Conservation (phyloP, 1,140 invertebrate genomes). For the Cardiocondyla obscurior region DNA sequence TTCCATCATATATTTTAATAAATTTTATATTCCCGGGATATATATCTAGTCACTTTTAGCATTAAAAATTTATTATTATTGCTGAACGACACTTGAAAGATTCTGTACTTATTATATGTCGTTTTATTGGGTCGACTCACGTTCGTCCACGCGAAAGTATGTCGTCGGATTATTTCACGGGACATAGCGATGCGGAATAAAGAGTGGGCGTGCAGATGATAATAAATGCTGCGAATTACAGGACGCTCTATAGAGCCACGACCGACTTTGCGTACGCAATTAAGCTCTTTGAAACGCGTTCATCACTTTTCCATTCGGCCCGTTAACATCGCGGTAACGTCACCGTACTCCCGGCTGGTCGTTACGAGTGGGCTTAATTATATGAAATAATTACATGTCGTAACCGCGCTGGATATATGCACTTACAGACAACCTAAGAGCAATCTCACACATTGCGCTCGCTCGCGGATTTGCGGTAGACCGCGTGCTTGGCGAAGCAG, state of each 20-base stretch:
- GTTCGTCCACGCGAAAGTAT: background rate
- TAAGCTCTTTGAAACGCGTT: background rate
- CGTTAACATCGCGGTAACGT: constrained; percentile 3
- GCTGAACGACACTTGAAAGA: background rate
- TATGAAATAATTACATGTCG: constrained; percentile 70
- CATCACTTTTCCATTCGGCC: constrained; percentile 27
- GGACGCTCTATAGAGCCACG: background rate
- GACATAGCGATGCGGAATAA: background rate
- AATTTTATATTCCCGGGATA: background rate
- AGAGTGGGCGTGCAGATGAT: background rate
- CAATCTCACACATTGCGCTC: constrained; percentile 59
- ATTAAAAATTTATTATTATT: background rate
- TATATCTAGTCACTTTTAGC: background rate
- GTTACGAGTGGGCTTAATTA: constrained; percentile 66
- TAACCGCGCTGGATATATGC: constrained; percentile 36
- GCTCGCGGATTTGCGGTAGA: constrained; percentile 65
- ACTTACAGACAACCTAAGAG: constrained; percentile 42
- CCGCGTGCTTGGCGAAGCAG: constrained; percentile 49
- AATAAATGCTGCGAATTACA: background rate
- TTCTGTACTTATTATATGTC: background rate
- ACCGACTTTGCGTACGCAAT: constrained; percentile 7
- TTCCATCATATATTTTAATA: background rate
- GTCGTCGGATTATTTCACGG: background rate
- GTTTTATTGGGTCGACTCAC: background rate
- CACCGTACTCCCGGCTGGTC: background rate